Conservation (phyloP, 1,140 invertebrate species). For the Catajapyx aquilonaris region DNA sequence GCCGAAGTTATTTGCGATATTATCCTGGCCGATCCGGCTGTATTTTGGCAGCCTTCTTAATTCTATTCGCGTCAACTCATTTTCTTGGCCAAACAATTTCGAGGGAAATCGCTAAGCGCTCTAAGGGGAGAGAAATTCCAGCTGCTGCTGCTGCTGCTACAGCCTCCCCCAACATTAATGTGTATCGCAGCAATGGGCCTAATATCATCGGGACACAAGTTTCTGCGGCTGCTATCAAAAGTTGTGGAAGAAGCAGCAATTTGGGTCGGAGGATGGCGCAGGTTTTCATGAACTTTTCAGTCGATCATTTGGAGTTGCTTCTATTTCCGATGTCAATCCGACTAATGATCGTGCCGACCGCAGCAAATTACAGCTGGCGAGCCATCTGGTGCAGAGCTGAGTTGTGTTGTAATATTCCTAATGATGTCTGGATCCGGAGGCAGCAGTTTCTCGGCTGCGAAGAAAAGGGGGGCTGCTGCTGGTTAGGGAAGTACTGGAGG, state of each 20-base stretch:
- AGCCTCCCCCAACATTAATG: too few relatives aligned
- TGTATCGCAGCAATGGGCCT: too few relatives aligned
- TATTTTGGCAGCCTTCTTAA: too few relatives aligned
- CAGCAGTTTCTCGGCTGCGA: neutral
- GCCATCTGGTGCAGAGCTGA: conserved; percentile 1
- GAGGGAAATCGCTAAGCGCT: too few relatives aligned
- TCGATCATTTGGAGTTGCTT: conserved; percentile 1
- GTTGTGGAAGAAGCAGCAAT: neutral
- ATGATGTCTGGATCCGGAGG: conserved; percentile 2
- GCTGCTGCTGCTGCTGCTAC: too few relatives aligned
- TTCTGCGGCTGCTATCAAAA: neutral
- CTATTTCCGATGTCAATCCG: conserved; percentile 4
- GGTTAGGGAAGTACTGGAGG: neutral
- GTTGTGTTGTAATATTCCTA: conserved; percentile 7
- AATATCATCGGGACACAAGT: neutral
- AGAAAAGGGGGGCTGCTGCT: neutral
- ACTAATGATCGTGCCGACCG: conserved; percentile 1
- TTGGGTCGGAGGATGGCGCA: neutral
- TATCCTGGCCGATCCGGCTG: too few relatives aligned
- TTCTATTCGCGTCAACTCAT: too few relatives aligned
- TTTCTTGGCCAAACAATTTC: too few relatives aligned
- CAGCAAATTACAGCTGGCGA: neutral
- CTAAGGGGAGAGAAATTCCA: too few relatives aligned
- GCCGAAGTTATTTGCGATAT: too few relatives aligned
- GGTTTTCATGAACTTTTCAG: too few relatives aligned